Base-by-base conservation (phyloP, 2,888 invertebrate genomes). In the Pterobdella sp. region DNA sequence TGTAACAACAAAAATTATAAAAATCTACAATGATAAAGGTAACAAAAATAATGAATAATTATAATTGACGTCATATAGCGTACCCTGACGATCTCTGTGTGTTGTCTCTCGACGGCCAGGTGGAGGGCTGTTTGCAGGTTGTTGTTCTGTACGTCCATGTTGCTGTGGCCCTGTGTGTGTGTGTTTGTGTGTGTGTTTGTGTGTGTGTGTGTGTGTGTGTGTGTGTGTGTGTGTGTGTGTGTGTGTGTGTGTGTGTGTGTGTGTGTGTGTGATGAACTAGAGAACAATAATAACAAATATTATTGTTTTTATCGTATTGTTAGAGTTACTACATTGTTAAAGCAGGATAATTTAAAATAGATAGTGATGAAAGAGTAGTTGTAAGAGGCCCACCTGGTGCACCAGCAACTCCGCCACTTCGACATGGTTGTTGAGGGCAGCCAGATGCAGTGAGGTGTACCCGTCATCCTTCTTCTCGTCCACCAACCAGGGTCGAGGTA, bases 401-500 rank as follows among this genome's bases (percentile, higher is more conserved):
- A 86, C 82, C 76, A 96, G 87, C 4, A 86, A 81, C 84, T 94
- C 94, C 0, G 94, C 94, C 60, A 96, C 95, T 85, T 95, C 94
- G 0, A 94, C 92, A 85, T 96, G 95, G 85, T 95, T 95, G 86
- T 96, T 96, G 42, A 96, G 88, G 0, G 95, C 94, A 0, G 95
- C 95, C 78, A 96, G 87, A 85, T 96, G 95, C 32, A 96, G 87
- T 0, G 96, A 95, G 0, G 96, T 94, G 75, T 78, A 78, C 0
- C 96, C 96, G 81, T 97, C 96, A 84, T 96, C 96, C 83, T 97
- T 97, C 81, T 94, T 95, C 85, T 97, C 96, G 84, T 97, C 96
- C 74, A 96, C 94, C 81, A 96, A 92, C 96, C 96, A 97, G 1
- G 93, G 90, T 34, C 95, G 88, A 49, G 93, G 93, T 75, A 95